These are phyloP conservation scores for Drosophila willistoni DNA, from an alignment of 1,140 invertebrate species.

Conservation along the genomic window DNA sequence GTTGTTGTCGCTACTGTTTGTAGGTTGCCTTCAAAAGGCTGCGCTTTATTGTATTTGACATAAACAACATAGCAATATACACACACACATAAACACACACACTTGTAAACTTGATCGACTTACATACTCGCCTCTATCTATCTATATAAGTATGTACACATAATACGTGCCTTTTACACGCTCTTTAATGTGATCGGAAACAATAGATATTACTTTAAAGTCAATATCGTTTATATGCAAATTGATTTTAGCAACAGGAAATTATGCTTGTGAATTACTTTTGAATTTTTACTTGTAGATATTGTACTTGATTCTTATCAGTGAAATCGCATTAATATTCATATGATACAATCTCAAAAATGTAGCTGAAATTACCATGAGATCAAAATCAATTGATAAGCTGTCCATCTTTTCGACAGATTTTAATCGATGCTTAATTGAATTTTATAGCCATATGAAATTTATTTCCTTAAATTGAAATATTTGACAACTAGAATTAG, in stretches of 20 bases:
- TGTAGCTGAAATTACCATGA: too few relatives aligned
- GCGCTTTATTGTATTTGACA: constrained; percentile 48
- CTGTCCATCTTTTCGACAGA: too few relatives aligned
- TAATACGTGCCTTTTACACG: constrained; percentile 40
- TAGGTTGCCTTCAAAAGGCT: constrained; percentile 25
- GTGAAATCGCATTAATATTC: too few relatives aligned
- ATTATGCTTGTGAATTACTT: constrained; percentile 34
- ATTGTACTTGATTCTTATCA: not conserved
- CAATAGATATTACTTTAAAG: constrained; percentile 39
- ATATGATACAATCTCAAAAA: too few relatives aligned
- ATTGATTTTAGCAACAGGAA: constrained; percentile 19
- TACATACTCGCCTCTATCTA: constrained; percentile 28
- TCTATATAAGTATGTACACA: not conserved
- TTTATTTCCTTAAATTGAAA: too few relatives aligned
- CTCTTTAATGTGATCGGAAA: constrained; percentile 59
- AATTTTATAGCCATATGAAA: too few relatives aligned
- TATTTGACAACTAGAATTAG: too few relatives aligned
- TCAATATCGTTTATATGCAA: constrained; percentile 39
- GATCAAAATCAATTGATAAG: too few relatives aligned
- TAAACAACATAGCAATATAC: not conserved
- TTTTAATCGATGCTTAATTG: too few relatives aligned
- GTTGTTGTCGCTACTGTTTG: constrained; percentile 1
- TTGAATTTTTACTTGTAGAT: constrained; percentile 1
- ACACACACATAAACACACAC: not conserved
- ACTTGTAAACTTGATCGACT: constrained; percentile 54